These are phyloP conservation scores for Parasteatoda tepidariorum DNA, from an alignment of 1,140 invertebrate genomes.

Conservation along the genomic window DNA sequence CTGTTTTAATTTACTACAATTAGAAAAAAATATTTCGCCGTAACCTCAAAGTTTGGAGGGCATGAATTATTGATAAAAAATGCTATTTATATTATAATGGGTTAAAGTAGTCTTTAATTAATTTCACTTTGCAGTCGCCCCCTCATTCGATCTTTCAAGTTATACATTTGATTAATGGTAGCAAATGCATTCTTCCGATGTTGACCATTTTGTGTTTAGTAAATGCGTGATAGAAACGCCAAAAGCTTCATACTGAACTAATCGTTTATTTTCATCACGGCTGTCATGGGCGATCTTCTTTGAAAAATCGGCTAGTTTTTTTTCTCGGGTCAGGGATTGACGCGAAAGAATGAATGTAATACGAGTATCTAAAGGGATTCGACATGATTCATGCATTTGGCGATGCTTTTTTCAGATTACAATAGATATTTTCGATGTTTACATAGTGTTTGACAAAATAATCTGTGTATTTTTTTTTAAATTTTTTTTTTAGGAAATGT, in stretches of 20 bases:
- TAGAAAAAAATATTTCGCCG: too few species aligned
- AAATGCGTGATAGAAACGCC: conserved; percentile 25
- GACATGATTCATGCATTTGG: background rate
- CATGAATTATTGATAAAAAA: too few species aligned
- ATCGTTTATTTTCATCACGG: conserved; percentile 54
- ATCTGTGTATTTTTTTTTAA: too few species aligned
- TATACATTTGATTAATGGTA: conserved; percentile 35
- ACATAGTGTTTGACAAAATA: too few species aligned
- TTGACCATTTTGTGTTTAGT: conserved; percentile 1
- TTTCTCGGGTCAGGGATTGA: conserved; percentile 18
- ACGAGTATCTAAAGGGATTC: background rate
- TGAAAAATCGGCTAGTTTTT: conserved; percentile 33
- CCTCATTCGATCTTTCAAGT: background rate
- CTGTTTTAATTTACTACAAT: too few species aligned
- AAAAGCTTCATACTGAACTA: conserved; percentile 20
- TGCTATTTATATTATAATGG: too few species aligned
- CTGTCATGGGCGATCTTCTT: conserved; percentile 39
- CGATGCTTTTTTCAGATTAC: background rate
- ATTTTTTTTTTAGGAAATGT: too few species aligned
- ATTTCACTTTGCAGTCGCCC: background rate
- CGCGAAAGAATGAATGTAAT: conserved; percentile 3
- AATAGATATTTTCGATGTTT: background rate
- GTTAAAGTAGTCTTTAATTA: too few species aligned
- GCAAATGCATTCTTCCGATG: conserved; percentile 15
- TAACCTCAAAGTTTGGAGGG: too few species aligned